Evolutionary conservation across 1,140 invertebrate species (phyloP).

Genomic region (Sesamia nonagrioides): DNA sequence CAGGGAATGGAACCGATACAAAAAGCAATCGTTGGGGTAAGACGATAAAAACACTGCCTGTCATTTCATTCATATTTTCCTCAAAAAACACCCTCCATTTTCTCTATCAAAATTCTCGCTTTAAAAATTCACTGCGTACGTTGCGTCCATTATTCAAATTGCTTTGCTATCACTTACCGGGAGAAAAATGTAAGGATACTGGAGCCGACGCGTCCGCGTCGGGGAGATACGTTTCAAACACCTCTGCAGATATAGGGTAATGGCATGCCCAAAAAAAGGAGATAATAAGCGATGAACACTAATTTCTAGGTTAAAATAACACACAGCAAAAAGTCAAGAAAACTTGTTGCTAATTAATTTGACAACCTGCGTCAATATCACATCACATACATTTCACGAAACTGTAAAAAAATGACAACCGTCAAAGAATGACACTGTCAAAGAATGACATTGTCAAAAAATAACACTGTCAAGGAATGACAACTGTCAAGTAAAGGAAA

Average conservation of each 20-base stretch:
- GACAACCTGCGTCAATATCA: too few species aligned
- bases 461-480: too few species aligned
- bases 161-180: slow-evolving; percentile 57
- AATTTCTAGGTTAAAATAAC: background rate
- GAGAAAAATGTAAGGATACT: slow-evolving; percentile 56
- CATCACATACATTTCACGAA: too few species aligned
- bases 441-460: too few species aligned
- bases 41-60: background rate
- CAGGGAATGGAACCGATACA: too few species aligned
- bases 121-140: background rate
- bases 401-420: too few species aligned
- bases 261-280: slow-evolving; percentile 58
- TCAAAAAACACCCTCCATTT: background rate
- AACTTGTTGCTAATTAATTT: background rate
- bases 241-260: slow-evolving; percentile 58
- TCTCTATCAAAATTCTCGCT: background rate
- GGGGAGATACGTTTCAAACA: slow-evolving; percentile 64
- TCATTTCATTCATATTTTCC: background rate
- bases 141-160: slow-evolving; percentile 33
- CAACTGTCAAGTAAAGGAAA: too few species aligned
- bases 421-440: too few species aligned
- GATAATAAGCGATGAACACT: slow-evolving; percentile 25
- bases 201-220: slow-evolving; percentile 59
- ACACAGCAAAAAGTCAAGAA: background rate
- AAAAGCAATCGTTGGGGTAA: background rate